Percentiles rank a stretch among this genome's conserved stretches.
Conservation (phyloP, 2,113 vertebrate species). For the Menidia beryllina region DNA sequence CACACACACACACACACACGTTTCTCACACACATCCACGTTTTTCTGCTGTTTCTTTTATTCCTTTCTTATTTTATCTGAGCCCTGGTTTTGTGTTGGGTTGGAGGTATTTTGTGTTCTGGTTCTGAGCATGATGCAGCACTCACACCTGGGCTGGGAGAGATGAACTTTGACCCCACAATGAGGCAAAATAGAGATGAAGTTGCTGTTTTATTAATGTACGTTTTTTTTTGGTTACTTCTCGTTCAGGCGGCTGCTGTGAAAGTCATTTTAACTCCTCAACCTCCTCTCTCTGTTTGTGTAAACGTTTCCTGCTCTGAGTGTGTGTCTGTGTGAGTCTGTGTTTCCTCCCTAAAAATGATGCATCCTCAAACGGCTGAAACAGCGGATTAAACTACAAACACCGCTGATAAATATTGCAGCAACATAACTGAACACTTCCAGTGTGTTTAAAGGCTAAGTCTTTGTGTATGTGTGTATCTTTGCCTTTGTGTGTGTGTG, state of each 20-base stretch:
- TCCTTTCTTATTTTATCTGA: background rate
- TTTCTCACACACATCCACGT: background rate
- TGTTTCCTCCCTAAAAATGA: slow-evolving; percentile 30
- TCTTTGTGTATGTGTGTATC: background rate
- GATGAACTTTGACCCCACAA: slow-evolving; percentile 46
- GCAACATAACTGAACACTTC: slow-evolving; percentile 65
- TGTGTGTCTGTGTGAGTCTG: slow-evolving; percentile 35
- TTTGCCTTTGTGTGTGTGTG: slow-evolving; percentile 40
- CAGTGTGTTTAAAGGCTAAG: slow-evolving; percentile 15
- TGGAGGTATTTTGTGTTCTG: background rate
- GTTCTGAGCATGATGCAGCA: background rate
- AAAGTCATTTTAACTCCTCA: background rate
- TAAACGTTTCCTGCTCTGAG: background rate
- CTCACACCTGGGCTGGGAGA: background rate
- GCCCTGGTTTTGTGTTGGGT: background rate
- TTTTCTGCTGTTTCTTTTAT: background rate
- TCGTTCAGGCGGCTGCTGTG: too few relatives aligned
- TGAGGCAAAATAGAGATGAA: background rate
- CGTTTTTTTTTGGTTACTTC: too few relatives aligned
- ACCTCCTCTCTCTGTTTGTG: slow-evolving; percentile 11
- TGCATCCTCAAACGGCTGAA: slow-evolving; percentile 26
- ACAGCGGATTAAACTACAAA: slow-evolving; percentile 42
- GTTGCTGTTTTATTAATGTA: background rate
- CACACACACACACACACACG: background rate
- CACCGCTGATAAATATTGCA: slow-evolving; percentile 64